phyloP scores from a whole-genome alignment of 1,140 invertebrate genomes.

The Drosophila littoralis region DNA sequence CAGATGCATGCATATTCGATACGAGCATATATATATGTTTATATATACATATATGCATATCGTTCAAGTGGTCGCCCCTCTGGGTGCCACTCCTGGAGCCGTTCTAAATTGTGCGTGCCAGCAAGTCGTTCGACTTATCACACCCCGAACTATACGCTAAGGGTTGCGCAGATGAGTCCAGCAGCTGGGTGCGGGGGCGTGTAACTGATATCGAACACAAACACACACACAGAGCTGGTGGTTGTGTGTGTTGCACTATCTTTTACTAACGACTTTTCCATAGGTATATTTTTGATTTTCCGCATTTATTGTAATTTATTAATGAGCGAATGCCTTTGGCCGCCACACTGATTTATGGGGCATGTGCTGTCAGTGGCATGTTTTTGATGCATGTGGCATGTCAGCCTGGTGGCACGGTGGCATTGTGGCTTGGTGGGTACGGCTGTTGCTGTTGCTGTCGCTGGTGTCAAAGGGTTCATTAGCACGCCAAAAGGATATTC shows the following conservation, averaged over 20 bases:
- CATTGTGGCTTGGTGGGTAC: constrained; percentile 29
- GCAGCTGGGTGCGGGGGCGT: constrained; percentile 43
- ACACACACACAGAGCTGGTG: constrained; percentile 16
- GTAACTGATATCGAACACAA: constrained; percentile 51
- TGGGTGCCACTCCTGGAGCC: constrained; percentile 49
- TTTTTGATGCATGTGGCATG: constrained; percentile 54
- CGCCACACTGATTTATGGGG: constrained; percentile 65
- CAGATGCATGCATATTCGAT: constrained; percentile 50
- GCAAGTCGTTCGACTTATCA: constrained; percentile 61
- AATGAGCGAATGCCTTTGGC: constrained; percentile 59
- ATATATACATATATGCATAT: constrained; percentile 11
- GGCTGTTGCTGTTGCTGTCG: constrained; percentile 10
- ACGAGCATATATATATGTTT: constrained; percentile 38
- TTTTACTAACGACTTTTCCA: constrained; percentile 9
- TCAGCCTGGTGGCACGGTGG: not conserved
- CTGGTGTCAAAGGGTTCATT: constrained; percentile 72
- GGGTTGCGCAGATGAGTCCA: constrained; percentile 61
- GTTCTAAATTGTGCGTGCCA: constrained; percentile 78
- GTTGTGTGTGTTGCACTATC: constrained; percentile 6
- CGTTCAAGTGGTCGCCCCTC: constrained; percentile 45
- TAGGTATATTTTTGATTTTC: constrained; percentile 69
- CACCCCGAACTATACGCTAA: constrained; percentile 60
- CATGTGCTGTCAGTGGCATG: constrained; percentile 58
- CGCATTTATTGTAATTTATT: constrained; percentile 70
- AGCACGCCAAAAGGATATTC: constrained; percentile 76